A percentile compares a stretch with the other conserved stretches of the same genome.
phyloP scores from a whole-genome alignment of 2,888 invertebrate species.

The Nebria salina region DNA sequence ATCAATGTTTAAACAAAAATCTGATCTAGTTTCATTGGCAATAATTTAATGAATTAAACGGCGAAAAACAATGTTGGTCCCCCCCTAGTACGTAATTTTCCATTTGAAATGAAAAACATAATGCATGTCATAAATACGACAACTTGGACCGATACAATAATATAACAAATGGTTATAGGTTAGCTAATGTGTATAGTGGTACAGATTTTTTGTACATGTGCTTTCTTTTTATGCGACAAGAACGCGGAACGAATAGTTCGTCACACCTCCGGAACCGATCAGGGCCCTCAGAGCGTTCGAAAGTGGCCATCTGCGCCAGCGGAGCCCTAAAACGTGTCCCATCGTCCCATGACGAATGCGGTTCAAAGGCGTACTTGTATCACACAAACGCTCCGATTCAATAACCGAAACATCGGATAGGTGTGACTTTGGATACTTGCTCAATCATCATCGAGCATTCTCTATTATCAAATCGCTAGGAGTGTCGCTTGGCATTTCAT shows the following conservation, averaged over 20 bases:
- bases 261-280: constrained; percentile 43
- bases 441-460: constrained; percentile 16
- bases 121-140: background rate
- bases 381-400: constrained; percentile 18
- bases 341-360: constrained; percentile 30
- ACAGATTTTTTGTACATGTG: background rate
- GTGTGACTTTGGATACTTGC: constrained; percentile 17
- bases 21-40: too few species aligned
- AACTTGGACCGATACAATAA: background rate
- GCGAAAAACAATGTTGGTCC: too few species aligned
- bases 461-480: constrained; percentile 10
- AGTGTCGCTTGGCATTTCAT: constrained; percentile 16
- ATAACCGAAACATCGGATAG: constrained; percentile 21
- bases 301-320: constrained; percentile 41
- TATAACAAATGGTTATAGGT: background rate
- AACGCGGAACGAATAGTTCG: constrained; percentile 42
- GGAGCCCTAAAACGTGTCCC: constrained; percentile 19
- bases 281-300: background rate
- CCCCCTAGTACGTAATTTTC: too few species aligned
- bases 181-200: background rate
- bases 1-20: too few species aligned
- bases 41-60: too few species aligned
- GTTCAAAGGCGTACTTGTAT: background rate
- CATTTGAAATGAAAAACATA: too few species aligned
- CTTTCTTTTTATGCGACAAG: constrained; percentile 13